Evolutionary conservation across 92 coral and sea anemone genomes (phyloP).

Genomic region (Pocillopora meandrina): DNA sequence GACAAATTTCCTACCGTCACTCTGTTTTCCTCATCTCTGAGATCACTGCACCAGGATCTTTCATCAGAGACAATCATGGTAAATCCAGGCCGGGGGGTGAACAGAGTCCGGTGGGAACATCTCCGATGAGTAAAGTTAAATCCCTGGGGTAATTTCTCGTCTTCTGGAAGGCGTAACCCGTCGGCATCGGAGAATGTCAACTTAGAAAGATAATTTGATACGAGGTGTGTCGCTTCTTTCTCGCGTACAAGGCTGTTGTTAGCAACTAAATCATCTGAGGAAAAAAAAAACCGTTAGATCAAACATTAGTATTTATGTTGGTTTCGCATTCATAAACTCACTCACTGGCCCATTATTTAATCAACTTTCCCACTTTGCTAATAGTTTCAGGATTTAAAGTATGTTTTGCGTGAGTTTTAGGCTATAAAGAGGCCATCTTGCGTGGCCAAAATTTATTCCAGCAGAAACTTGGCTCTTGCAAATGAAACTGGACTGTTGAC

Average conservation of each 20-base stretch:
- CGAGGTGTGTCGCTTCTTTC: slow-evolving; percentile 19
- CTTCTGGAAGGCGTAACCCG: slow-evolving; percentile 24
- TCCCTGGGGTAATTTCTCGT: slow-evolving; percentile 18
- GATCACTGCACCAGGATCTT: slow-evolving; percentile 19
- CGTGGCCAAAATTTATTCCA: too few species aligned
- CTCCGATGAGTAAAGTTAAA: slow-evolving; percentile 4
- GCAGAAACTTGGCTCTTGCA: too few species aligned
- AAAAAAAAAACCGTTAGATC: not conserved
- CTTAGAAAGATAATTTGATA: slow-evolving; percentile 29
- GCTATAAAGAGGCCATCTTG: too few species aligned
- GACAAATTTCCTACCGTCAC: slow-evolving; percentile 17
- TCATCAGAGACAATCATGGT: slow-evolving; percentile 34
- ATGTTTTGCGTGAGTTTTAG: too few species aligned
- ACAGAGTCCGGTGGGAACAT: slow-evolving; percentile 23
- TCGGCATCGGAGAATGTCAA: slow-evolving; percentile 21
- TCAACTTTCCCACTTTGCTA: too few species aligned
- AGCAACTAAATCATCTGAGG: slow-evolving; percentile 4
- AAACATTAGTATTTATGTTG: not conserved
- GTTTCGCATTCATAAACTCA: too few species aligned
- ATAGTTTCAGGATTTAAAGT: too few species aligned
- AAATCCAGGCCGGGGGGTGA: slow-evolving; percentile 22
- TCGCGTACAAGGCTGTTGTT: slow-evolving; percentile 6
- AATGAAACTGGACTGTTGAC: too few species aligned
- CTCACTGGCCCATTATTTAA: too few species aligned
- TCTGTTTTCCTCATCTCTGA: slow-evolving; percentile 17